These are phyloP conservation scores for Brachyhypopomus gauderio DNA, from an alignment of 2,113 vertebrate genomes.

Conservation along the genomic window DNA sequence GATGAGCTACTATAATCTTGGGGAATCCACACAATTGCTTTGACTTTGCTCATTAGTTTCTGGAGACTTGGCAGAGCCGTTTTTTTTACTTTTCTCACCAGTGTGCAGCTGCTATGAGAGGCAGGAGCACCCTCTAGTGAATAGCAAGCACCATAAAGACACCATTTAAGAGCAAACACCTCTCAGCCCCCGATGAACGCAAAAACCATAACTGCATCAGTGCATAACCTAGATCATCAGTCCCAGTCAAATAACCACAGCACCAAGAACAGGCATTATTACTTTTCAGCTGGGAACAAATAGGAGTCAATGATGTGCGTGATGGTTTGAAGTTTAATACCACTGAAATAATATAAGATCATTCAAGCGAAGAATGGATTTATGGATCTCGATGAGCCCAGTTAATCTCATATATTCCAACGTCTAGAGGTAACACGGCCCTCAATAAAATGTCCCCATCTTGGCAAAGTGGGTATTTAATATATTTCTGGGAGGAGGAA, in stretches of 20 bases:
- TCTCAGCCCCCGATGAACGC: not conserved
- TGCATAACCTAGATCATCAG: conserved; percentile 35
- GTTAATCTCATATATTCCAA: conserved; percentile 2
- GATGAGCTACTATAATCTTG: conserved; percentile 16
- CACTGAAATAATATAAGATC: conserved; percentile 1
- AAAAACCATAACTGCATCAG: conserved; percentile 13
- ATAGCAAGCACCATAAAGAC: conserved; percentile 24
- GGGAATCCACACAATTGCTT: conserved; percentile 31
- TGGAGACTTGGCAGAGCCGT: not conserved
- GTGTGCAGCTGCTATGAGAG: conserved; percentile 30
- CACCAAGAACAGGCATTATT: not conserved
- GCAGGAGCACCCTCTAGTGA: conserved; percentile 45
- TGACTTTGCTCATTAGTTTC: conserved; percentile 29
- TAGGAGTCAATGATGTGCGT: not conserved
- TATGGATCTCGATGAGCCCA: not conserved
- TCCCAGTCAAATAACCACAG: conserved; percentile 4
- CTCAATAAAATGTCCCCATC: not conserved
- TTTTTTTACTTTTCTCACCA: not conserved
- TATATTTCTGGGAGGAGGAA: conserved; percentile 11
- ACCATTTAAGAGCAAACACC: conserved; percentile 19
- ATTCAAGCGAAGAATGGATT: conserved; percentile 5
- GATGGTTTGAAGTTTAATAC: not conserved
- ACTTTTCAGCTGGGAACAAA: conserved; percentile 6
- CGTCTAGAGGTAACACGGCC: not conserved
- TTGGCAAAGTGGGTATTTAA: not conserved